Evolutionary conservation across 2,888 invertebrate genomes (phyloP).

Genomic region (Drosophila pegasa): DNA sequence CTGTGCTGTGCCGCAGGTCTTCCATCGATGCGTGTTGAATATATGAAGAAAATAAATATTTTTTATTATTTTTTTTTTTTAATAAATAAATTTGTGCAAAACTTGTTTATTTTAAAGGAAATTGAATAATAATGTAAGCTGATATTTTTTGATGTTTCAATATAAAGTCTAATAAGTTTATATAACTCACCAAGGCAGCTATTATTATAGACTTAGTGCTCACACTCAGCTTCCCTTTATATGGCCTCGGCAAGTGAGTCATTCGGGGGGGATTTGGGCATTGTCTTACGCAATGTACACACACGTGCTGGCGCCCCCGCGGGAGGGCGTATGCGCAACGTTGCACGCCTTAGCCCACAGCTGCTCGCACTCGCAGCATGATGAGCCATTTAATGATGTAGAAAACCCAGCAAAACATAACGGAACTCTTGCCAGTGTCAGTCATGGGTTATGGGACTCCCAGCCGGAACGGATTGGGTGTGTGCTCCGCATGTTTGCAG

Average conservation of each 20-base stretch:
- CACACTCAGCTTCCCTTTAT: neutral
- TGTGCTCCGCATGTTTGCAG: constrained; percentile 10
- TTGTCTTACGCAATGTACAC: constrained; percentile 41
- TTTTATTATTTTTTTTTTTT: neutral
- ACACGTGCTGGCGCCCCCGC: constrained; percentile 28
- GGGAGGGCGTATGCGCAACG: constrained; percentile 41
- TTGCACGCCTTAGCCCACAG: constrained; percentile 9
- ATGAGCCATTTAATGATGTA: constrained; percentile 69
- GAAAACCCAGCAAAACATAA: constrained; percentile 31
- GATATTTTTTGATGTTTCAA: neutral
- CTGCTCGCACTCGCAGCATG: constrained; percentile 57
- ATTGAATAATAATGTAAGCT: neutral
- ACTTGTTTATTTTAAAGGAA: neutral
- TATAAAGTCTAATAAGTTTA: neutral
- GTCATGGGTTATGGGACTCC: constrained; percentile 58
- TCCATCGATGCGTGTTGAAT: neutral
- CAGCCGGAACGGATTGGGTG: constrained; percentile 7
- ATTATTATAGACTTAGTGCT: neutral
- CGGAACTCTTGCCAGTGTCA: constrained; percentile 42
- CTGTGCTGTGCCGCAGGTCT: neutral
- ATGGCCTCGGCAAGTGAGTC: constrained; percentile 22
- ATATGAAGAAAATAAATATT: neutral
- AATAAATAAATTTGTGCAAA: neutral
- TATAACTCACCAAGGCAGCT: neutral
- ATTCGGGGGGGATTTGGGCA: constrained; percentile 44